Evolutionary conservation across 1,140 invertebrate genomes (phyloP).

Genomic region (Mercenaria mercenaria): DNA sequence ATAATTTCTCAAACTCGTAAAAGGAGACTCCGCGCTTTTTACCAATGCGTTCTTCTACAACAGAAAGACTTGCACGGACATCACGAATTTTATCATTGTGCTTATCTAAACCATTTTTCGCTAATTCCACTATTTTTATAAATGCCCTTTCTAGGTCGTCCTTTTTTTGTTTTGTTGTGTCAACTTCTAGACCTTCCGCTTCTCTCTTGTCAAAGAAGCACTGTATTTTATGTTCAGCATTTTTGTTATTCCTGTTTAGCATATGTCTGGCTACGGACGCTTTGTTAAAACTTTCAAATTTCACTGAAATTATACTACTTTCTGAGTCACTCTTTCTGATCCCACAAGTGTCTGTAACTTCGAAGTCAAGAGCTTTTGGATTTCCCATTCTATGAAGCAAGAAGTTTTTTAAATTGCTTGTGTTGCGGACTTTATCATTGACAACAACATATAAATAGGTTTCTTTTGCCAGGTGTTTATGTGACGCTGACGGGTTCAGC

Average conservation of each 20-base stretch:
- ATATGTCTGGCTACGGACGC: background rate
- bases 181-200: background rate
- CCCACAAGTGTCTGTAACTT: background rate
- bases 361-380: constrained; percentile 13
- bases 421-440: background rate
- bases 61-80: background rate
- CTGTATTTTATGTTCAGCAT: constrained; percentile 4
- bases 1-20: constrained; percentile 22
- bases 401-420: background rate
- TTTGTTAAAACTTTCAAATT: background rate
- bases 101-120: background rate
- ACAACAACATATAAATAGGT: background rate
- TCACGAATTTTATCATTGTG: constrained; percentile 43
- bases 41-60: background rate
- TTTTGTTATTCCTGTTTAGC: constrained; percentile 23
- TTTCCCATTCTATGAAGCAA: constrained; percentile 11
- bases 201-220: constrained; percentile 10
- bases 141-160: background rate
- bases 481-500: background rate
- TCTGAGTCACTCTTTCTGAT: background rate
- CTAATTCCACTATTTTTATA: constrained; percentile 18
- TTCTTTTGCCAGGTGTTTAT: background rate
- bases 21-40: constrained; percentile 8
- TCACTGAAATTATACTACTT: background rate
- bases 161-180: background rate